Percentiles rank a stretch among this genome's conserved stretches.
Conservation (phyloP, 2,797 vertebrate genomes). For the Pelochelys cantorii region DNA sequence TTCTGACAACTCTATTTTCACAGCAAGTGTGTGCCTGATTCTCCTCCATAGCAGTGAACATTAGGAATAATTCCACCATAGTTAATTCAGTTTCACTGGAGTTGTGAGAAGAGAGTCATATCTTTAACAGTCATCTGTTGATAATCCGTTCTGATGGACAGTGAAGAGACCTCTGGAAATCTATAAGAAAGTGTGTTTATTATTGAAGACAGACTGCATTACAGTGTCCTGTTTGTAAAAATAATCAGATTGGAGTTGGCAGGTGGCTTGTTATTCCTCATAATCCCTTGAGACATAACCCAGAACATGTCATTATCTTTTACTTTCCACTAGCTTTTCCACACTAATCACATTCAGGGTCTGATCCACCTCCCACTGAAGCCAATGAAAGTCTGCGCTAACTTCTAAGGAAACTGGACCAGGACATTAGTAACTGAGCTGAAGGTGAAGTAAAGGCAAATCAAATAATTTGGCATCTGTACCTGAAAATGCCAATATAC, state of each 20-base stretch:
- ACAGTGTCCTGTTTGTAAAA: neutral
- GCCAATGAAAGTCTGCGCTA: neutral
- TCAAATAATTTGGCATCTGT: neutral
- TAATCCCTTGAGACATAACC: neutral
- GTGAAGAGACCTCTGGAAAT: neutral
- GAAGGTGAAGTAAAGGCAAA: neutral
- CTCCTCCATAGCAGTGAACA: neutral
- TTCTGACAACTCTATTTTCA: slow-evolving; percentile 25
- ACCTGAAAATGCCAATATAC: neutral
- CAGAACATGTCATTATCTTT: neutral
- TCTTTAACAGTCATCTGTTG: neutral
- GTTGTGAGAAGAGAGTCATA: neutral
- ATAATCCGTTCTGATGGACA: neutral
- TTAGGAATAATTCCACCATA: neutral
- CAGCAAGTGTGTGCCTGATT: neutral
- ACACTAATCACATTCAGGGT: neutral
- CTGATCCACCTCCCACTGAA: neutral
- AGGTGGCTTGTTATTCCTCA: neutral
- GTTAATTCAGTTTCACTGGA: neutral
- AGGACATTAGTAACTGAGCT: neutral
- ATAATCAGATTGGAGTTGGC: neutral
- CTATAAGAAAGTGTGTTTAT: neutral
- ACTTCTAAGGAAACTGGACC: neutral
- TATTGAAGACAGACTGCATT: neutral
- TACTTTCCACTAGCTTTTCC: neutral